Evolutionary conservation across 2,888 invertebrate genomes (phyloP), one percentile per base, ranked within the genome.

Genomic region (Quadroppia sp.): DNA sequence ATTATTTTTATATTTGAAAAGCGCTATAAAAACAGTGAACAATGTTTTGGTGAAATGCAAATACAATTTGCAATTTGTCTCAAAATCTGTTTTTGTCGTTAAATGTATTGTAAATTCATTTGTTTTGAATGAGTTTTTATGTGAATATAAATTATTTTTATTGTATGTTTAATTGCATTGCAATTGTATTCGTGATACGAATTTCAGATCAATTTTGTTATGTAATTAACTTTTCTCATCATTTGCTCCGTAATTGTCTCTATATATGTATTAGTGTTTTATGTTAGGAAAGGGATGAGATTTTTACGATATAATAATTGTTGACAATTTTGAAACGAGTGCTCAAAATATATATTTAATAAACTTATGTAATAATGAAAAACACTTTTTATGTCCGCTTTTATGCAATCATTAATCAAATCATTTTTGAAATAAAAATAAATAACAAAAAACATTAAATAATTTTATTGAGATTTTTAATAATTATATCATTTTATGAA

Each of bases 231-330:
- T 53, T 53, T 53, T 53, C 53, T 53, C 53, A 53, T 53, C 53
- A 53, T 53, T 53, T 25, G 9, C 23, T 53, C 23, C 25, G 25
- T 53, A 13, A 23, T 53, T 53, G 25, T 25, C 53, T 53, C 7
- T 53, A 53, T 11, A 20, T 20, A 15, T 45, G 2, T 53, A 23
- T 23, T 53, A 11, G 25, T 53, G 20, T 50, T 20, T 50, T 50
- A n/a, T 20, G 20, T 23, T 25, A 25, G 23, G n/a, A 13, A 4
- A 25, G 11, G 25, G 61, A 61, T 32, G 30, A 61, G 30, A 61
- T 61, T 56, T n/a, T 36, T 32, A 30, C 20, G 61, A 61, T n/a
- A n/a, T 61, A 61, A 61, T 61, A 3, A 61, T 61, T 61, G 61
- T 61, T 61, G 61, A 61, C 61, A 61, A n/a, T n/a, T 61, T 61